Evolutionary conservation across 2,113 vertebrate species (phyloP), one percentile per base, ranked within the genome.

Genomic region (Rhabdornis inornatus): DNA sequence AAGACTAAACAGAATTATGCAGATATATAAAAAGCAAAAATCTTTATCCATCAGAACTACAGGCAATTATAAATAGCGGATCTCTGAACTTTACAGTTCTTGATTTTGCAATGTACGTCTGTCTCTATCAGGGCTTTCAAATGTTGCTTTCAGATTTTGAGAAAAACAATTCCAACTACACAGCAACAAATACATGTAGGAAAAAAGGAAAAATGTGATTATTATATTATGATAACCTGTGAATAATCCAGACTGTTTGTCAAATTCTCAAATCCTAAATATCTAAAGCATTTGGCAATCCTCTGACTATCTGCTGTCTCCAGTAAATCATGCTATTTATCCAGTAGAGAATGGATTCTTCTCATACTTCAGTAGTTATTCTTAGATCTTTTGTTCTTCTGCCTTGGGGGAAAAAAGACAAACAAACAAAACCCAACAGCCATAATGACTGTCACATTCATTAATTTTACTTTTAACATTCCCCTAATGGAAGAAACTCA

Each of bases 241-340:
- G 31, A 15, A 75, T 40, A 50, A 78, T 72, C 28, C 63, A 96
- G 71, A 66, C 71, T 49, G 6, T 60, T 78, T 63, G 81, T 88
- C 87, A 97, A 60, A 42, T 97, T 96, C 57, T 96, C 66, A 95
- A 97, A 98, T 78, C 94, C 91, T 75, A 97, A 95, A 47, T 80
- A 90, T 14, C 7, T 78, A 70, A 97, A 96, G 50, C 90, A 95
- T 91, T 69, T 92, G 68, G 65, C 76, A 94, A 95, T 93, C 57
- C 76, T 53, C 13, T 94, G 63, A 44, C 22, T 40, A 76, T 92
- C 91, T 81, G 40, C 44, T 61, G 92, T 93, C 74, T 97, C 65
- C 52, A 96, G 60, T 89, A 97, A 70, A 69, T 96, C 92, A 68
- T 95, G 35, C 28, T 96, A 80, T 61, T 96, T 97, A 59, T 85